Base-by-base conservation (phyloP, 1,140 invertebrate genomes). In the Meloidogyne hapla region DNA sequence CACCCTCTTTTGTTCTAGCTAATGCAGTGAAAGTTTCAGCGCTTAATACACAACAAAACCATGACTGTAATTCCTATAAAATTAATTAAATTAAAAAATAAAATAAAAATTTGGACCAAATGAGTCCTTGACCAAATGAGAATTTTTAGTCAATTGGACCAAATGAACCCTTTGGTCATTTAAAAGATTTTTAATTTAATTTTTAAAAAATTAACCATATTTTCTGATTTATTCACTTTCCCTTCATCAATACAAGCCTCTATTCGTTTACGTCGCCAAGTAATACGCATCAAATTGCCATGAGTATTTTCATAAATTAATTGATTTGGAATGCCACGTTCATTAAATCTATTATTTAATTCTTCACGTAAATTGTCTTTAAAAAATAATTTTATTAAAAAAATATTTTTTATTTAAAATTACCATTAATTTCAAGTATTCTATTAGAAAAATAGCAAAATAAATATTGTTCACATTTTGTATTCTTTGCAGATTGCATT, bases 401-500 rank as follows among this genome's bases (percentile, higher is more conserved):
- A 42, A 71, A 21, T 21, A 21, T 67, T 18, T 13, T 73, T 4
- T 15, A 8, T 82, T 25, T 64, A 74, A 25, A 65, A 40, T 28
- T 26, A 83, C 83, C 81, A 42, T 83, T 76, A 9, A 83, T 21
- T 21, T 45, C 18, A 8, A 76, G 48, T 45, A 83, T 76, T 28
- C 56, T 76, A 10, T 38, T 61, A 48, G 66, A 83, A 62, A 83
- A 61, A 66, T 83, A 82, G 21, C 82, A 83, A 66, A 74, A 85
- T 5, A 83, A 63, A 77, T 84, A 83, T 66, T 83, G 83, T 40
- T 83, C 82, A 69, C 82, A 83, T 79, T 83, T 83, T 18, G 83
- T 66, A 68, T 83, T 83, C 38, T 83, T 83, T 23, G 82, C 83
- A 23, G 83, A 61, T 40, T 82, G 74, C 66, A 83, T 77, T 74